phyloP scores from a whole-genome alignment of 2,113 vertebrate species.

The Genyomyrus donnyi region DNA sequence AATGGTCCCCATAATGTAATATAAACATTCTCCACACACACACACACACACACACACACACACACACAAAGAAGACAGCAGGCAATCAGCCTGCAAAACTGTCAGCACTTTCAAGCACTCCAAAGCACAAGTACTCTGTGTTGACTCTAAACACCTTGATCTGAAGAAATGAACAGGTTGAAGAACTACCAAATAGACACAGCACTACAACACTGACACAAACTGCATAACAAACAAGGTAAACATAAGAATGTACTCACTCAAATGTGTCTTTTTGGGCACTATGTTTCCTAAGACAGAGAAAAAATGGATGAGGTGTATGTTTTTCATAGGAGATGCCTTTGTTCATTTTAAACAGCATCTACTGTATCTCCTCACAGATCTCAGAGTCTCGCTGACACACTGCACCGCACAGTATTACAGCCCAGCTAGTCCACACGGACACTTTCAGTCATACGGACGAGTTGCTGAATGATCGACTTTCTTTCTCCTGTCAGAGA shows the following conservation, averaged over 20 bases:
- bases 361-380: not conserved
- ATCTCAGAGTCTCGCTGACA: not conserved
- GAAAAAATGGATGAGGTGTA: not conserved
- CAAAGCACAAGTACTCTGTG: not conserved
- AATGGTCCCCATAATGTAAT: too few species aligned
- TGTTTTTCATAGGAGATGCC: not conserved
- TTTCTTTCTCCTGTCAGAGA: not conserved
- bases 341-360: not conserved
- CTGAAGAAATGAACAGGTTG: not conserved
- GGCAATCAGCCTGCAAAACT: not conserved
- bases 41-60: not conserved
- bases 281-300: conserved; percentile 21
- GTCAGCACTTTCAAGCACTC: not conserved
- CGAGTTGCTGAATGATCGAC: not conserved
- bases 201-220: not conserved
- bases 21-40: not conserved
- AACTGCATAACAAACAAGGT: not conserved
- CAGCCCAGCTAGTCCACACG: not conserved
- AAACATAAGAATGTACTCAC: not conserved
- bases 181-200: not conserved
- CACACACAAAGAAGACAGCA: not conserved
- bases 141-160: not conserved
- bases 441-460: not conserved
- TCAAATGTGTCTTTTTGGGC: conserved; percentile 26
- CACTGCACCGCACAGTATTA: not conserved